Percentiles rank a stretch among this genome's conserved stretches.
Evolutionary conservation across 1,140 invertebrate genomes (phyloP).

Genomic region (Sarcophaga peregrina): DNA sequence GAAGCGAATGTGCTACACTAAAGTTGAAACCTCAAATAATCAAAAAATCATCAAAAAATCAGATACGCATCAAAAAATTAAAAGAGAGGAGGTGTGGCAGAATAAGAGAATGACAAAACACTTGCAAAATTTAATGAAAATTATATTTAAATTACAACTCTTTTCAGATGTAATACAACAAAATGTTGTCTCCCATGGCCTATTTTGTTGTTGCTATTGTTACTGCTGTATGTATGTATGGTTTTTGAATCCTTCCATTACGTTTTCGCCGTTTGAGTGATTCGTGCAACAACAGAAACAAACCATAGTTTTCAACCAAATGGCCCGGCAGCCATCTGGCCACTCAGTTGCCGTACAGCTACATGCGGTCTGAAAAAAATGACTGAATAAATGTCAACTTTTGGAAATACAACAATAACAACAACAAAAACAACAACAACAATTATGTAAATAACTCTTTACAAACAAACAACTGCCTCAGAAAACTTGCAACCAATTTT

Average conservation of each 20-base stretch:
- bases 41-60: too few relatives aligned
- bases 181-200: not conserved
- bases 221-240: too few relatives aligned
- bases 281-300: not conserved
- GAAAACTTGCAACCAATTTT: not conserved
- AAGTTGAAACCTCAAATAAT: conserved; percentile 46
- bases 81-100: too few relatives aligned
- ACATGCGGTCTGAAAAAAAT: not conserved
- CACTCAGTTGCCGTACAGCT: not conserved
- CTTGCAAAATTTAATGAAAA: too few relatives aligned
- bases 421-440: not conserved
- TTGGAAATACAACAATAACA: not conserved
- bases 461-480: not conserved
- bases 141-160: conserved; percentile 6
- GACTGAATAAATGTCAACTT: not conserved
- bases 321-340: too few relatives aligned
- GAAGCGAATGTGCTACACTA: conserved; percentile 31
- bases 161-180: conserved; percentile 3
- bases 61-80: too few relatives aligned
- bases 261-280: too few relatives aligned
- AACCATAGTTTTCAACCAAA: not conserved
- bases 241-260: too few relatives aligned
- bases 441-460: not conserved
- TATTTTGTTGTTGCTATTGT: too few relatives aligned
- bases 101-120: not conserved